A percentile compares a stretch with the other conserved stretches of the same genome.
phyloP scores from a whole-genome alignment of 2,888 invertebrate species.

The Drosophila ustulata region DNA sequence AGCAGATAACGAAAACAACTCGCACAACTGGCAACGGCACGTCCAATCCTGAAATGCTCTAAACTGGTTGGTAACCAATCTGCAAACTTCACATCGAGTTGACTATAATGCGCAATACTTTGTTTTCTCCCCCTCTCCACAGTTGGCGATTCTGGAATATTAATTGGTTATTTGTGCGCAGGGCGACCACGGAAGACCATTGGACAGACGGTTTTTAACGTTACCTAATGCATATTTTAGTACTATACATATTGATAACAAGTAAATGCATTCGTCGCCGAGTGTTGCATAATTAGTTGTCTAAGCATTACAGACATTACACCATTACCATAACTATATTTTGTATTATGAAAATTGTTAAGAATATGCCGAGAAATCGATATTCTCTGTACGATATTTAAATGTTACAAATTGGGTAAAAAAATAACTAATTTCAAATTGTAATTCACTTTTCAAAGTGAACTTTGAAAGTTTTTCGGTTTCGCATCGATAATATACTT shows the following conservation, averaged over 20 bases:
- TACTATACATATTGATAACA: neutral
- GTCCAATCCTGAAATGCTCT: constrained; percentile 85
- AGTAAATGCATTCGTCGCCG: constrained; percentile 1
- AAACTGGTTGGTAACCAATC: constrained; percentile 62
- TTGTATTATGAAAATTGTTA: neutral
- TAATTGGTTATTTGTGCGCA: constrained; percentile 28
- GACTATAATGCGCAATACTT: neutral
- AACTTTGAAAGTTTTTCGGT: neutral
- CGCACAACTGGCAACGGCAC: constrained; percentile 88
- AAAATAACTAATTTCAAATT: too few relatives aligned
- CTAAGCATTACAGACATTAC: constrained; percentile 10
- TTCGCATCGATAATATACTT: neutral
- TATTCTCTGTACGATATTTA: too few relatives aligned
- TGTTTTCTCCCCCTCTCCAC: constrained; percentile 3
- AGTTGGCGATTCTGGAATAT: constrained; percentile 19
- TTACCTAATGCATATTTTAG: constrained; percentile 40
- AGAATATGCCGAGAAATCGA: neutral
- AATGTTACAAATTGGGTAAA: too few relatives aligned
- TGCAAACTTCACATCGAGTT: neutral
- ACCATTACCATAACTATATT: constrained; percentile 3
- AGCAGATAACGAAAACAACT: constrained; percentile 88
- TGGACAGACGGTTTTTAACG: constrained; percentile 36
- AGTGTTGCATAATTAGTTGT: constrained; percentile 14
- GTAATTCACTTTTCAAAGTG: too few relatives aligned
- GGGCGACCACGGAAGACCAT: constrained; percentile 20